These are phyloP conservation scores for Nothoprocta perdicaria DNA, from an alignment of 2,113 vertebrate genomes.

Conservation along the genomic window DNA sequence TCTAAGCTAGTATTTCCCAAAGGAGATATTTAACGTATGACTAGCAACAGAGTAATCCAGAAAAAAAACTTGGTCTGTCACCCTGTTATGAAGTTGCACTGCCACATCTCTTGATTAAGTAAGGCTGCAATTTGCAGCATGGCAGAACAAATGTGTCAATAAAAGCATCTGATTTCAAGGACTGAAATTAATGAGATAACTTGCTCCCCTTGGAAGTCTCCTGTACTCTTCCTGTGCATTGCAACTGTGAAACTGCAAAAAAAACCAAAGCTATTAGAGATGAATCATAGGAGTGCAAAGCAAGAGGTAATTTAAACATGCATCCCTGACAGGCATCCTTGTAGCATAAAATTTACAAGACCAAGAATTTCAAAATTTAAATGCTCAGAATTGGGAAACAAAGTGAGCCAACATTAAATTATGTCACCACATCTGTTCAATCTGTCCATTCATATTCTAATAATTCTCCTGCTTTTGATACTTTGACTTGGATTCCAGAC, in stretches of 20 bases:
- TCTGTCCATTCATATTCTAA: neutral
- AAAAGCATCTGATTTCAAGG: neutral
- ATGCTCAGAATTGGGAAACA: neutral
- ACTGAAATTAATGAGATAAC: neutral
- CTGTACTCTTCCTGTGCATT: neutral
- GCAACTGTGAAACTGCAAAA: neutral
- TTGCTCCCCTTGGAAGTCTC: neutral
- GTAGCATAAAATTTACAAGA: neutral
- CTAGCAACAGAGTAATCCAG: neutral
- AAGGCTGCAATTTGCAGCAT: neutral
- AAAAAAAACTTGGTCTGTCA: neutral
- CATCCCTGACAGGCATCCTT: fast-evolving
- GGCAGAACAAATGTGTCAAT: neutral
- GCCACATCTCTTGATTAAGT: neutral
- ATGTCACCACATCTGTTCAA: neutral
- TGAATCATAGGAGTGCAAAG: neutral
- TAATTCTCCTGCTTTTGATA: neutral
- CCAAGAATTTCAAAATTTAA: neutral
- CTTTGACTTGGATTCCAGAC: neutral
- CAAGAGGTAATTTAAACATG: neutral
- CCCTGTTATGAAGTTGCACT: neutral
- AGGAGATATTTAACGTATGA: neutral
- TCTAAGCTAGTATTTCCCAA: neutral
- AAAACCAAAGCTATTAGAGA: neutral
- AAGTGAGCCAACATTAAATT: neutral